Evolutionary conservation across 2,888 invertebrate species (phyloP).

Genomic region (Stictocephala bisonia): DNA sequence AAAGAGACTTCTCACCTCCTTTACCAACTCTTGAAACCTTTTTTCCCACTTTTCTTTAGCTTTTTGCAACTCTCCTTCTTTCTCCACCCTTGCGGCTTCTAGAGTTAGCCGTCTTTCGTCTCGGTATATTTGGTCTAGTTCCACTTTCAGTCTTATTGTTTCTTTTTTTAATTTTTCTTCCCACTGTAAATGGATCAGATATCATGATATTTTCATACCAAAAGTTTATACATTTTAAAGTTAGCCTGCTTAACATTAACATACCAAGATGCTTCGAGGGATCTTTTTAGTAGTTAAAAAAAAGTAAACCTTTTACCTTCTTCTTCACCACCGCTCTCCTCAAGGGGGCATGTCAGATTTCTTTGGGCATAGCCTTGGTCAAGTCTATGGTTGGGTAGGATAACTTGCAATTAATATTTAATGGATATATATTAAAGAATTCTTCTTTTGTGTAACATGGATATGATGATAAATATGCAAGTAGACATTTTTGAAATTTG

Average conservation of each 20-base stretch:
- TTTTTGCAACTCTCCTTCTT: slow-evolving; percentile 69
- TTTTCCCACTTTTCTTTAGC: slow-evolving; percentile 70
- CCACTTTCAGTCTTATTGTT: slow-evolving; percentile 71
- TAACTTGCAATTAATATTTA: too few relatives aligned
- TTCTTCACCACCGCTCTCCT: too few relatives aligned
- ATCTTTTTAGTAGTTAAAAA: too few relatives aligned
- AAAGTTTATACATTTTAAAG: not conserved
- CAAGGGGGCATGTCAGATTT: too few relatives aligned
- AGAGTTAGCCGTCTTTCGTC: slow-evolving; percentile 72
- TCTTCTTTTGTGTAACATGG: too few relatives aligned
- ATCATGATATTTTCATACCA: not conserved
- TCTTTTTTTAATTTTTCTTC: slow-evolving; percentile 73
- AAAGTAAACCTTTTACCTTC: too few relatives aligned
- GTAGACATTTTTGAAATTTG: too few relatives aligned
- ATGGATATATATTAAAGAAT: too few relatives aligned
- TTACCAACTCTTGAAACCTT: slow-evolving; percentile 65
- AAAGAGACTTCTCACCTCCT: slow-evolving; percentile 65
- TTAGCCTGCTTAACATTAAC: slow-evolving; percentile 3
- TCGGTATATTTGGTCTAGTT: slow-evolving; percentile 71
- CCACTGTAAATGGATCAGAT: slow-evolving; percentile 70
- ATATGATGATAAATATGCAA: too few relatives aligned
- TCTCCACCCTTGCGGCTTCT: slow-evolving; percentile 68
- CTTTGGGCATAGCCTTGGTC: too few relatives aligned
- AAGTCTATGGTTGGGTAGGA: too few relatives aligned
- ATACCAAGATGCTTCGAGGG: too few relatives aligned